Evolutionary conservation across 2,888 invertebrate genomes (phyloP), one percentile per base, ranked within the genome.

Genomic region (Ectobius pallidus): DNA sequence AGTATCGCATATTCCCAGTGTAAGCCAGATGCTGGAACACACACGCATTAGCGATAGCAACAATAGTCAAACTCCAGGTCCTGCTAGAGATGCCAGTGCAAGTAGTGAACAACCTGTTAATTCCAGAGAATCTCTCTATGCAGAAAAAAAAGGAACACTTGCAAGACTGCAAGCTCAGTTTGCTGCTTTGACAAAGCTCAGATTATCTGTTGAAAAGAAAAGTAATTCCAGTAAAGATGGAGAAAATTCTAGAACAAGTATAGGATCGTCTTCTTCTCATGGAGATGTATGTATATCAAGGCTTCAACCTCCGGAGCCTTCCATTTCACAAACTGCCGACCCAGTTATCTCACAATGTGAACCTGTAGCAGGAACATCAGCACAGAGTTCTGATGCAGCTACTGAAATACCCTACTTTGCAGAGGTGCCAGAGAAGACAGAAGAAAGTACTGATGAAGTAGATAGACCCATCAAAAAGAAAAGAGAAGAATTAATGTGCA

Each of bases 21-120:
- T 75, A 20, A 69, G 75, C 20, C 71, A 75, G 30, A 71, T 75
- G 71, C 39, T 75, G 30, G 73, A 75, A 42, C 42, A 70, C 46
- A 71, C 75, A 6, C 62, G 73, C 11, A 75, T 75, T 34, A 75
- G 75, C 46, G 75, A 73, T 20, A 65, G 14, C n/a, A n/a, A n/a
- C n/a, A n/a, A n/a, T n/a, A n/a, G n/a, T n/a, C n/a, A n/a, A n/a
- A n/a, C n/a, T n/a, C n/a, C n/a, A n/a, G 27, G 65, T n/a, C 46
- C 42, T 7, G n/a, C n/a, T n/a, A n/a, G n/a, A n/a, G n/a, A n/a
- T n/a, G 1, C 55, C 16, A 16, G 44, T 6, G n/a, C 9, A 25
- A 46, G 44, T 22, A 44, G 7, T 9, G n/a, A 65, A 11, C 11
- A 9, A 25, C 39, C 39, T 42, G 63, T 20, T 1, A 11, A 16